These are phyloP conservation scores for Neotoma lepida DNA, from an alignment of 2,113 vertebrate species.

Conservation along the genomic window DNA sequence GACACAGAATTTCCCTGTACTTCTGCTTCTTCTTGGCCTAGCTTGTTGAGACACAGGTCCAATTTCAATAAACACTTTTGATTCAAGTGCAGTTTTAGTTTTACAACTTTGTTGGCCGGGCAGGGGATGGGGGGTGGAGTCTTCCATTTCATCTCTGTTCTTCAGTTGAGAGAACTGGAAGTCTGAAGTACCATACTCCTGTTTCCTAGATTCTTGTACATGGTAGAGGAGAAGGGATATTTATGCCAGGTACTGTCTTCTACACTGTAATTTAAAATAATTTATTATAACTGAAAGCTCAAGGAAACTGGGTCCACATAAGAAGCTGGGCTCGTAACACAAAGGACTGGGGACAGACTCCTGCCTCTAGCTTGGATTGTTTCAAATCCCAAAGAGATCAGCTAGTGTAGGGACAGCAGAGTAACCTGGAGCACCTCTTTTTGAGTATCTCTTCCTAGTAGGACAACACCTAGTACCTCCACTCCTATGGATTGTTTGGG, in stretches of 20 bases:
- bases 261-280: neutral
- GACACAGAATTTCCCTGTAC: neutral
- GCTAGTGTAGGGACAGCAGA: neutral
- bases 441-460: neutral
- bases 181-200: neutral
- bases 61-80: neutral
- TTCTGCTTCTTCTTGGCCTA: neutral
- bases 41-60: neutral
- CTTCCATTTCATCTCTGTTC: neutral
- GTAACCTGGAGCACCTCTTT: neutral
- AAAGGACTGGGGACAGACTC: neutral
- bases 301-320: neutral
- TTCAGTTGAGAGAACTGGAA: neutral
- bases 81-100: neutral
- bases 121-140: neutral
- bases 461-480: neutral
- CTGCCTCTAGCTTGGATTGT: neutral
- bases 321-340: slow-evolving; percentile 1
- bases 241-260: neutral
- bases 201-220: neutral
- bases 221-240: neutral
- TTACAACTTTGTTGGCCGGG: neutral
- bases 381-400: neutral
- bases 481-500: neutral
- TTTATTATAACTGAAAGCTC: neutral